These are phyloP conservation scores for Eptatretus burgeri DNA, from an alignment of 2,113 vertebrate genomes.

Conservation along the genomic window DNA sequence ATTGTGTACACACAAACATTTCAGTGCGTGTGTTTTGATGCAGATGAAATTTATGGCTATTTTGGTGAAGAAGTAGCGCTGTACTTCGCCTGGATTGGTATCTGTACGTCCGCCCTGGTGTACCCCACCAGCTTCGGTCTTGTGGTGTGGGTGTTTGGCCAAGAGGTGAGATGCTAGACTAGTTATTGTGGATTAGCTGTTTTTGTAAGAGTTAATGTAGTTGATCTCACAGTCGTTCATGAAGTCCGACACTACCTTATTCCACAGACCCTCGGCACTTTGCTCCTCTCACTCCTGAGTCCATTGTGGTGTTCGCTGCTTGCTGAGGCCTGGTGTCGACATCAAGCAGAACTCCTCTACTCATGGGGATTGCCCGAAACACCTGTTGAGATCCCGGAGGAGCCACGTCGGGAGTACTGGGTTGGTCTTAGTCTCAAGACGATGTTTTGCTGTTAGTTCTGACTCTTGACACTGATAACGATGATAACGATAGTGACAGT, in stretches of 20 bases:
- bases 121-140: slow-evolving; percentile 76
- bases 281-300: slow-evolving; percentile 81
- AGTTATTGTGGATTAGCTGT: too few species aligned
- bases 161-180: not conserved
- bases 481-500: too few species aligned
- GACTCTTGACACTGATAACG: too few species aligned
- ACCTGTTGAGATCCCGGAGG: slow-evolving; percentile 47
- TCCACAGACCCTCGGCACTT: slow-evolving; percentile 25
- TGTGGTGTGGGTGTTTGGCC: slow-evolving; percentile 37
- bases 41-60: slow-evolving; percentile 88
- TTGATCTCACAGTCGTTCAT: not conserved
- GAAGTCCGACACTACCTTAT: not conserved
- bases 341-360: slow-evolving; percentile 66
- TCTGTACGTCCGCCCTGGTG: slow-evolving; percentile 85
- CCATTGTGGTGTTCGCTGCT: slow-evolving; percentile 86
- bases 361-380: slow-evolving; percentile 79
- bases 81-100: slow-evolving; percentile 93
- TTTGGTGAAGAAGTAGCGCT: slow-evolving; percentile 89
- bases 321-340: slow-evolving; percentile 78
- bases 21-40: not conserved
- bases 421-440: slow-evolving; percentile 18
- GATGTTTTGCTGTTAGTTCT: too few species aligned
- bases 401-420: slow-evolving; percentile 68
- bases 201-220: not conserved
- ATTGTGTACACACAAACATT: too few species aligned